These are phyloP conservation scores for Mystacornis crossleyi DNA, from an alignment of 2,113 vertebrate species.

Conservation along the genomic window DNA sequence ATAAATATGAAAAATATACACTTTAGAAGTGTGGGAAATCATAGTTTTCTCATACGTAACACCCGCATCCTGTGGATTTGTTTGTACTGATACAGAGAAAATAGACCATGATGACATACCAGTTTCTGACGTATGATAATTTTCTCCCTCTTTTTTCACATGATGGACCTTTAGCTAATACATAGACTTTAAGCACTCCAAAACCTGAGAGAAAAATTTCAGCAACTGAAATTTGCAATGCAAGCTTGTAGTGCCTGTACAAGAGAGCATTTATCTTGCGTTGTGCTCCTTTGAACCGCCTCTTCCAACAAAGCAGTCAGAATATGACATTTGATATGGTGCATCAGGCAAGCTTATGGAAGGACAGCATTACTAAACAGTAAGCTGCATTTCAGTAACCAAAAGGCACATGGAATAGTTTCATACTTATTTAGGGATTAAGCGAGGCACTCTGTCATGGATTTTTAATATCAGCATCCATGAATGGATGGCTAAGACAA, in stretches of 20 bases:
- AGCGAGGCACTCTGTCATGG: accelerated
- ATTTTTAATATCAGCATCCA: not conserved
- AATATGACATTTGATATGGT: not conserved
- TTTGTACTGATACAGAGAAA: not conserved
- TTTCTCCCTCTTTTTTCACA: not conserved
- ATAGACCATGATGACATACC: not conserved
- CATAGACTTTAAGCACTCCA: not conserved
- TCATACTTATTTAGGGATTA: not conserved
- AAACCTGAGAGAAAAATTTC: not conserved
- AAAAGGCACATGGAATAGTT: not conserved
- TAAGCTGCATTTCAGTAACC: not conserved
- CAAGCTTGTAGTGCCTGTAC: not conserved
- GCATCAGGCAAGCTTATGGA: not conserved
- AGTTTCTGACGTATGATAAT: not conserved
- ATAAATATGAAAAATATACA: not conserved
- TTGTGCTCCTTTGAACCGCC: not conserved
- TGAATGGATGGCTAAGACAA: not conserved
- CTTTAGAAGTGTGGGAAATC: not conserved
- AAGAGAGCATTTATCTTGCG: not conserved
- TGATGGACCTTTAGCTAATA: not conserved
- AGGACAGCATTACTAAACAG: not conserved
- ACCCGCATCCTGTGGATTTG: not conserved
- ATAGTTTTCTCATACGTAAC: not conserved
- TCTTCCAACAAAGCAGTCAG: not conserved
- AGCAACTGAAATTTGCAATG: not conserved